Evolutionary conservation across 2,113 vertebrate genomes (phyloP).

Genomic region (Nothoprocta perdicaria): DNA sequence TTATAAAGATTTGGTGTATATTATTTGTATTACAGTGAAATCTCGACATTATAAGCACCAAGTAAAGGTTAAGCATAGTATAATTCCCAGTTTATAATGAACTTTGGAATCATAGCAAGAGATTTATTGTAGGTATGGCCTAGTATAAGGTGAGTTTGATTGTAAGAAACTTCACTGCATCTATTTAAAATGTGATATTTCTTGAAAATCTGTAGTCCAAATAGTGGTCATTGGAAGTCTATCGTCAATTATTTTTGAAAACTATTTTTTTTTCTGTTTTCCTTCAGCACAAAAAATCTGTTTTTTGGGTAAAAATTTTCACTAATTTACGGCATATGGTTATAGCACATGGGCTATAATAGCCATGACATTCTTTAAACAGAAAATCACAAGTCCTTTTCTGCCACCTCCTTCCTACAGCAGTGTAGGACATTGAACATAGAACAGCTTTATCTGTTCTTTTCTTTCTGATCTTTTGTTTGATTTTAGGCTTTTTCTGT

Average conservation of each 20-base stretch:
- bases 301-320: background rate
- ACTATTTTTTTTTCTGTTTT: background rate
- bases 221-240: constrained; percentile 4
- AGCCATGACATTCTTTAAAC: background rate
- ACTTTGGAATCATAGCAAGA: background rate
- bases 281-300: background rate
- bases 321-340: background rate
- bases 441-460: background rate
- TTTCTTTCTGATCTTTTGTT: no score
- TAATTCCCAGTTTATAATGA: background rate
- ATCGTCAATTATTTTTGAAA: background rate
- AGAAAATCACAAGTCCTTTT: background rate
- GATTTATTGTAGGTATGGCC: background rate
- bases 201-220: background rate
- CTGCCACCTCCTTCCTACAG: background rate
- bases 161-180: background rate
- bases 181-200: background rate
- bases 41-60: background rate
- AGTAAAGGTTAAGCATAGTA: background rate
- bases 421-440: background rate
- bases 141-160: background rate
- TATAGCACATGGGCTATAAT: background rate
- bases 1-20: background rate
- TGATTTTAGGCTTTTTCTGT: background rate
- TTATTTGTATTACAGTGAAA: background rate